Conservation (phyloP, 2,888 invertebrate species). For the Dione vanillae region DNA sequence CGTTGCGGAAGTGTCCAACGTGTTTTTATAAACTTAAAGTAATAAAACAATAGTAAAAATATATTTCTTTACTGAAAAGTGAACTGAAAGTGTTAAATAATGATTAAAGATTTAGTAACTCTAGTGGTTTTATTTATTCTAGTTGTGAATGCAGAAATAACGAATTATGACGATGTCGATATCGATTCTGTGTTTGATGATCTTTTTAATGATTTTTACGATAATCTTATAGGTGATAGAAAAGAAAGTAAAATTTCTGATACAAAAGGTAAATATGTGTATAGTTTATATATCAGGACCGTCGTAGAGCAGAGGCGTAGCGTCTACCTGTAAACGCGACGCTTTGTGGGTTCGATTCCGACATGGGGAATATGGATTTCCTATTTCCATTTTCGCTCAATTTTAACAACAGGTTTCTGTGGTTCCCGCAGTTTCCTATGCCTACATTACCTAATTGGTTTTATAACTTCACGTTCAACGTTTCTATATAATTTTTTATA, state of each 20-base stretch:
- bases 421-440: too few species aligned
- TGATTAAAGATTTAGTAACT: background rate
- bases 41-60: background rate
- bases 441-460: too few species aligned
- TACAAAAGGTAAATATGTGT: conserved; percentile 3
- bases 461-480: too few species aligned
- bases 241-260: background rate
- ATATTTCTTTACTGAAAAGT: background rate
- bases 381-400: too few species aligned
- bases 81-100: background rate
- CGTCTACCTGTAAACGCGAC: too few species aligned
- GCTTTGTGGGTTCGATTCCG: too few species aligned
- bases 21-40: background rate
- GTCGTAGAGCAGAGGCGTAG: too few species aligned
- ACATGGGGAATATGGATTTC: too few species aligned
- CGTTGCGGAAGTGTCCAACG: conserved; percentile 1
- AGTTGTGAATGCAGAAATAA: background rate
- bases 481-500: too few species aligned
- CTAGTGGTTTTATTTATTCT: background rate
- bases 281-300: background rate
- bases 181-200: background rate
- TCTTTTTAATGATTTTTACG: background rate
- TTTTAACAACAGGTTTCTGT: too few species aligned
- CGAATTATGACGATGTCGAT: background rate
- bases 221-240: background rate